phyloP scores from a whole-genome alignment of 2,797 vertebrate species.

The Etheostoma perlongum region DNA sequence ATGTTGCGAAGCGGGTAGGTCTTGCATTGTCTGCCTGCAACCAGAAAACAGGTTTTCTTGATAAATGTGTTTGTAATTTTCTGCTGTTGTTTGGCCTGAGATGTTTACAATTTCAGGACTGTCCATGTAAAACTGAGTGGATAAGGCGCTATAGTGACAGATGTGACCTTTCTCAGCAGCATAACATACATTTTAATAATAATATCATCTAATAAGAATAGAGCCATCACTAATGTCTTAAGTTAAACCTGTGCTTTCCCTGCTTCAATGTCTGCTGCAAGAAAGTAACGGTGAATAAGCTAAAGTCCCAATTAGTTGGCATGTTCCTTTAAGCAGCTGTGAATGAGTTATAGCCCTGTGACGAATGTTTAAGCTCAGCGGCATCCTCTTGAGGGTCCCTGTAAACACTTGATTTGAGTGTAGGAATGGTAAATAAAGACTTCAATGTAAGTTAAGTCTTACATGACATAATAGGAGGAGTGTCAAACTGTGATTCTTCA shows the following conservation, averaged over 20 bases:
- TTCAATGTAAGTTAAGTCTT: background rate
- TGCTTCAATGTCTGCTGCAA: slow-evolving; percentile 1
- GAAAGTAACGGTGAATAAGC: background rate
- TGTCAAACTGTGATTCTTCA: background rate
- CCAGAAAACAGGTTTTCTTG: slow-evolving; percentile 21
- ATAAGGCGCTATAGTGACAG: background rate
- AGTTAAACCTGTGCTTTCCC: background rate
- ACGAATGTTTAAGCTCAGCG: slow-evolving; percentile 18
- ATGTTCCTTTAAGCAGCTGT: background rate
- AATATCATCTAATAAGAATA: background rate
- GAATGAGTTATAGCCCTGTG: background rate
- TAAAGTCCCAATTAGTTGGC: too few species aligned
- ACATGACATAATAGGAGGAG: background rate
- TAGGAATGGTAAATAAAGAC: slow-evolving; percentile 24
- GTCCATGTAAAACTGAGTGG: slow-evolving; percentile 8
- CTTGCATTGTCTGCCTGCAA: background rate
- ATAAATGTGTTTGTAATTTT: slow-evolving; percentile 11
- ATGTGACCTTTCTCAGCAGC: slow-evolving; percentile 7
- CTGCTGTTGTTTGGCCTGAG: background rate
- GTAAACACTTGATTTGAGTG: slow-evolving; percentile 14
- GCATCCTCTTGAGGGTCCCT: slow-evolving; percentile 6
- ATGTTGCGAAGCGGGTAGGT: background rate
- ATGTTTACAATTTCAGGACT: slow-evolving; percentile 32
- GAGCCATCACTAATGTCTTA: background rate
- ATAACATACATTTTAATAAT: background rate